These are phyloP conservation scores for Lates calcarifer DNA, from an alignment of 2,113 vertebrate species.

Conservation along the genomic window DNA sequence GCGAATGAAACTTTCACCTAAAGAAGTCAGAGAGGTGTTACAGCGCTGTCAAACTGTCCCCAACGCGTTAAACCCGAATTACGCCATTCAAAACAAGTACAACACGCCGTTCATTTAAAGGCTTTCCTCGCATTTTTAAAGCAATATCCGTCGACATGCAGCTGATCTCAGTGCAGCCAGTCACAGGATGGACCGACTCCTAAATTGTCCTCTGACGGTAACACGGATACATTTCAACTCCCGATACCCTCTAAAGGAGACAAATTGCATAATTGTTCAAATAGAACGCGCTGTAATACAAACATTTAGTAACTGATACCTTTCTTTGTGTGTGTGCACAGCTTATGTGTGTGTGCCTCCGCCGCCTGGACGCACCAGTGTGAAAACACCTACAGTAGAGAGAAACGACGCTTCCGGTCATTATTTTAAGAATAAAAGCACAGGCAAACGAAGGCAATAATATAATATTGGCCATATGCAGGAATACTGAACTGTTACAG, in stretches of 20 bases:
- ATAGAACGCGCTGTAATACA: neutral
- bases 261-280: neutral
- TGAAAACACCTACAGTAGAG: constrained; percentile 35
- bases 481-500: no score
- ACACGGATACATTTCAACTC: neutral
- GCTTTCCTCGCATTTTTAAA: constrained; percentile 34
- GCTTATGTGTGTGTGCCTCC: constrained; percentile 72
- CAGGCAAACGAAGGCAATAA: no score
- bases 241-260: neutral
- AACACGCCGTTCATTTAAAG: constrained; percentile 19
- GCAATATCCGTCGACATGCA: constrained; percentile 71
- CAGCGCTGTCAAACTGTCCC: neutral
- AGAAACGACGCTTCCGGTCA: constrained; percentile 45
- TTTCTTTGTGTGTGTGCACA: constrained; percentile 86
- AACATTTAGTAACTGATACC: constrained; percentile 72
- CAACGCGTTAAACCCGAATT: rapidly evolving
- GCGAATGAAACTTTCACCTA: constrained; percentile 67
- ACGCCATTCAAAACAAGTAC: neutral
- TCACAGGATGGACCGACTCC: constrained; percentile 66
- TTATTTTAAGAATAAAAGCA: constrained; percentile 55
- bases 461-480: neutral
- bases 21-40: neutral
- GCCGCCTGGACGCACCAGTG: constrained; percentile 86
- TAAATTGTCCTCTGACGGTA: neutral
- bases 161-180: constrained; percentile 67